These are phyloP conservation scores for Polyommatus icarus DNA, from an alignment of 2,888 invertebrate genomes.

Conservation along the genomic window DNA sequence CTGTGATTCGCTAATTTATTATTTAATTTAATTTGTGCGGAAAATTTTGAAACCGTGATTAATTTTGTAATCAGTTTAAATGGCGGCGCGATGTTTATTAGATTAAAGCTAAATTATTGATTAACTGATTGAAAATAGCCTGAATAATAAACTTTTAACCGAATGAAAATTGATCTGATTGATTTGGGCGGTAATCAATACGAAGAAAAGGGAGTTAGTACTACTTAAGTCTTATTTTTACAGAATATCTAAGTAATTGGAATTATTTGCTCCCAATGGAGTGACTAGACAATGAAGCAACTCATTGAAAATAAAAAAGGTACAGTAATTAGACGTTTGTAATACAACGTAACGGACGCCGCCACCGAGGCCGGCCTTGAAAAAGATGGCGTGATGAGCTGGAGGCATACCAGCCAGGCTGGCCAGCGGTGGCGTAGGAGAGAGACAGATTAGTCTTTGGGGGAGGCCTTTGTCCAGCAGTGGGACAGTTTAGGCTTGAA, in stretches of 20 bases:
- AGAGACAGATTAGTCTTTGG: too few relatives aligned
- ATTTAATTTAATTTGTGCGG: constrained; percentile 14
- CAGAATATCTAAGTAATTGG: background rate
- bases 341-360: too few relatives aligned
- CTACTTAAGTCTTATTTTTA: background rate
- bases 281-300: too few relatives aligned
- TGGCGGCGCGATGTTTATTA: constrained; percentile 5
- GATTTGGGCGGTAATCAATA: background rate
- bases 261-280: too few relatives aligned
- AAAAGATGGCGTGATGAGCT: too few relatives aligned
- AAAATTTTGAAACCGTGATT: constrained; percentile 14
- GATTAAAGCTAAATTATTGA: constrained; percentile 6
- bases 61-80: constrained; percentile 26
- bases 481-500: too few relatives aligned
- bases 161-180: background rate
- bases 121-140: constrained; percentile 9
- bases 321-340: too few relatives aligned
- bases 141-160: background rate
- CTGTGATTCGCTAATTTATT: constrained; percentile 6
- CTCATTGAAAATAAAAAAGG: too few relatives aligned
- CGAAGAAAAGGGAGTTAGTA: background rate
- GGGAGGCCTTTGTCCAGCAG: too few relatives aligned
- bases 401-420: too few relatives aligned
- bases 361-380: too few relatives aligned
- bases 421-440: too few relatives aligned